Evolutionary conservation across 2,113 vertebrate species (phyloP).

Genomic region (Barnardius zonarius): DNA sequence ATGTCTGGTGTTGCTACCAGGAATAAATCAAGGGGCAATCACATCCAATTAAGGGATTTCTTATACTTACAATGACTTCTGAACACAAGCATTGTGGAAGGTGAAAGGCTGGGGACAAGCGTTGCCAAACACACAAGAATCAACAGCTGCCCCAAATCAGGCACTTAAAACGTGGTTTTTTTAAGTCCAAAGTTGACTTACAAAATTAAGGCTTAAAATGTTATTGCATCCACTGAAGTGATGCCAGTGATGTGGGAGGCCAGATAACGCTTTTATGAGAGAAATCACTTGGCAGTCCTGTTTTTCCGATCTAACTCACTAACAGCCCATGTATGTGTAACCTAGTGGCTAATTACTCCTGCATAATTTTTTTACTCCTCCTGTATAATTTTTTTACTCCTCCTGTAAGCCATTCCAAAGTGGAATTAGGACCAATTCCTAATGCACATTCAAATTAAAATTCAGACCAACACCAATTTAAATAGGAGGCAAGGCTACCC

Average conservation of each 20-base stretch:
- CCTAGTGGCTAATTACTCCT: background rate
- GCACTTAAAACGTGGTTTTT: rapidly evolving
- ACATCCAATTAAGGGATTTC: background rate
- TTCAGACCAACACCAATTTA: background rate
- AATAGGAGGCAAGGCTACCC: background rate
- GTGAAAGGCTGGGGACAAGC: background rate
- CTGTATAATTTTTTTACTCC: background rate
- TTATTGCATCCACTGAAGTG: rapidly evolving
- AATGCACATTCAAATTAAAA: background rate
- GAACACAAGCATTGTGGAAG: background rate
- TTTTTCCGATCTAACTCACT: background rate
- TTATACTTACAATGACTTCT: too few species aligned
- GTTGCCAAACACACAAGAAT: background rate
- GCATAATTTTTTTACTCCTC: too few species aligned
- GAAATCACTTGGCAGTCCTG: background rate
- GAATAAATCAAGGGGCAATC: background rate
- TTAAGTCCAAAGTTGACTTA: rapidly evolving
- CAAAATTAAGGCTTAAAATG: background rate
- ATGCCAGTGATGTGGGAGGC: rapidly evolving
- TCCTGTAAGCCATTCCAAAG: background rate
- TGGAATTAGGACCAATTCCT: background rate
- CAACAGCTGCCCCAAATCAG: background rate
- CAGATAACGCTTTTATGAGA: rapidly evolving
- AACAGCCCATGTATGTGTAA: rapidly evolving
- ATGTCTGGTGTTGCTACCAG: background rate